Evolutionary conservation across 2,113 vertebrate species (phyloP).

Genomic region (Leucosticte australis): DNA sequence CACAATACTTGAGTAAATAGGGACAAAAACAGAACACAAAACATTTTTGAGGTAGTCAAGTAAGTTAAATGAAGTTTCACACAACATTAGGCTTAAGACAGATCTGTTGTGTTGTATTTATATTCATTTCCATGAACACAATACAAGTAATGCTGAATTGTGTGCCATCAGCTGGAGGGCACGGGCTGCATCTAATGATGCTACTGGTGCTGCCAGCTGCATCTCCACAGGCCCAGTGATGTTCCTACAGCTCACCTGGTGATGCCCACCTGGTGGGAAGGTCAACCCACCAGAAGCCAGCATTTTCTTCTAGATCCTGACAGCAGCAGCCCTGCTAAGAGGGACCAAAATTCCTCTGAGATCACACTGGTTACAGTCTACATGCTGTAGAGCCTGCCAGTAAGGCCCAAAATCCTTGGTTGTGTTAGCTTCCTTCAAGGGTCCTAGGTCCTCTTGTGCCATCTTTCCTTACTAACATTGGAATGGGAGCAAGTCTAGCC

Average conservation of each 20-base stretch:
- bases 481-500: background rate
- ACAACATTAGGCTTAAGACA: constrained; percentile 60
- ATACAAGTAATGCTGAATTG: background rate
- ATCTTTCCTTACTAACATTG: background rate
- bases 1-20: constrained; percentile 53
- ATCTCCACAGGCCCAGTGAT: background rate
- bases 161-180: background rate
- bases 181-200: rapidly evolving
- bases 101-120: background rate
- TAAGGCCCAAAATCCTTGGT: rapidly evolving
- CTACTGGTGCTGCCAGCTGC: background rate
- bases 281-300: background rate
- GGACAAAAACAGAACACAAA: constrained; percentile 21
- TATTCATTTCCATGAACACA: constrained; percentile 25
- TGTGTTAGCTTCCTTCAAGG: background rate
- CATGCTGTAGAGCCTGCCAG: background rate
- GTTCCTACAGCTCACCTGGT: background rate
- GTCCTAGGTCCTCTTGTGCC: background rate
- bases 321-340: background rate
- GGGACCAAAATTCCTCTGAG: background rate
- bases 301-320: background rate
- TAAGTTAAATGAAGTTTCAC: constrained; percentile 58
- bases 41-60: constrained; percentile 38
- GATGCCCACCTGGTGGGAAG: background rate
- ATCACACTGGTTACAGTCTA: background rate